A percentile compares a stretch with the other conserved stretches of the same genome.
Conservation (phyloP, 2,797 vertebrate species). For the Onychomys torridus region DNA sequence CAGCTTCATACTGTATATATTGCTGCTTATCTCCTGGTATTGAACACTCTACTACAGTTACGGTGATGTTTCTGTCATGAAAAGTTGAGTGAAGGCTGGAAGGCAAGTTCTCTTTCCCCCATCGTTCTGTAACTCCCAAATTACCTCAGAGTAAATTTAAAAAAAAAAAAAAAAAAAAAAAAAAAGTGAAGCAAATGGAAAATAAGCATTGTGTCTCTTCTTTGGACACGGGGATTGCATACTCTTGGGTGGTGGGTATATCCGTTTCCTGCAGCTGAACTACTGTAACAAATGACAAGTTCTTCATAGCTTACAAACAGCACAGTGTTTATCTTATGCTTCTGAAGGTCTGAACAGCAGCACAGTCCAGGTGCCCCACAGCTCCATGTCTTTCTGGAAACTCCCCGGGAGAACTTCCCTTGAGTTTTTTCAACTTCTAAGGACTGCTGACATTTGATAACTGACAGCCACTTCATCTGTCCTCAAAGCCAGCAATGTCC, state of each 20-base stretch:
- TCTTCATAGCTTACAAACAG: not conserved
- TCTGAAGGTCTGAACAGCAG: not conserved
- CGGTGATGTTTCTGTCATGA: not conserved
- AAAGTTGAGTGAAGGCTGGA: not conserved
- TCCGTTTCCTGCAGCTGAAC: not conserved
- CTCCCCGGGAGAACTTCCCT: not conserved
- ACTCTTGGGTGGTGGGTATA: not conserved
- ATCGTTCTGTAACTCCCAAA: not conserved
- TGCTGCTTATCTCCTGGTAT: not conserved
- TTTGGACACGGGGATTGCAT: not conserved
- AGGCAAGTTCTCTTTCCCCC: not conserved
- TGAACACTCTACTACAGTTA: not conserved
- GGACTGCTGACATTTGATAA: not conserved
- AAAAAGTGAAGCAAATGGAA: not conserved
- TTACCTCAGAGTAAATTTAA: conserved; percentile 34
- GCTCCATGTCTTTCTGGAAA: not conserved
- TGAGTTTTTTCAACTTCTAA: not conserved
- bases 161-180: too few species aligned
- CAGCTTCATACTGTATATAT: not conserved
- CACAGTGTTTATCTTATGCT: not conserved
- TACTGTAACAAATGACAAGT: not conserved
- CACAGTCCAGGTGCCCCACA: not conserved
- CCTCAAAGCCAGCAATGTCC: not conserved
- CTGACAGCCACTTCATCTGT: not conserved
- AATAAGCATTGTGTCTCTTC: not conserved